Evolutionary conservation across 2,113 vertebrate species (phyloP).

Genomic region (Pungitius pungitius): DNA sequence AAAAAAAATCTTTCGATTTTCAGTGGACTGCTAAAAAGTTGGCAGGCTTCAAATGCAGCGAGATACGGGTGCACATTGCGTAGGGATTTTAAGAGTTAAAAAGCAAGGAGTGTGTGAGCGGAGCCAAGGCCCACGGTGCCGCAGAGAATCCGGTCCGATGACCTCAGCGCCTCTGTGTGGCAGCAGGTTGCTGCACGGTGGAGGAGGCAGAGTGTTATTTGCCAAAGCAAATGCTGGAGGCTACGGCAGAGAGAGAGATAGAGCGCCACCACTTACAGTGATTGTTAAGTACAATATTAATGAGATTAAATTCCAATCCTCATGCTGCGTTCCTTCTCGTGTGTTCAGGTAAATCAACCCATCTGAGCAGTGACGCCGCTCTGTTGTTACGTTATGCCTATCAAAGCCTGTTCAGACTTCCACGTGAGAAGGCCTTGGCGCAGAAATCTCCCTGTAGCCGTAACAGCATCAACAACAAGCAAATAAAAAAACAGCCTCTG

Average conservation of each 20-base stretch:
- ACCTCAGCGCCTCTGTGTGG: constrained; percentile 71
- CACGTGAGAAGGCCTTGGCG: constrained; percentile 57
- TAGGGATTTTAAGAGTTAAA: no score
- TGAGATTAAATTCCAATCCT: constrained; percentile 16
- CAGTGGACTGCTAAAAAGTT: no score
- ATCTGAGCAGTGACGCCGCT: constrained; percentile 7
- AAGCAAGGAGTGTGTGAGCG: no score
- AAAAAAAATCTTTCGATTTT: no score
- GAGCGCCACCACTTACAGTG: constrained; percentile 6
- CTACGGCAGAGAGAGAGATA: constrained; percentile 10
- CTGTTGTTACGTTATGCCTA: constrained; percentile 42
- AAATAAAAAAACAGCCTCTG: constrained; percentile 53
- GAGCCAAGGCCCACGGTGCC: no score
- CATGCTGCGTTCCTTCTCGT: constrained; percentile 5
- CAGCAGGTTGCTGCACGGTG: constrained; percentile 46
- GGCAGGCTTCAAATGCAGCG: no score
- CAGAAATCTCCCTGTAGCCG: constrained; percentile 33
- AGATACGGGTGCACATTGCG: no score
- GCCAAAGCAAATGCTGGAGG: constrained; percentile 65
- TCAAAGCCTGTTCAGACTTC: constrained; percentile 59
- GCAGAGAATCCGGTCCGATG: constrained; percentile 66
- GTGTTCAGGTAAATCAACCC: constrained; percentile 29
- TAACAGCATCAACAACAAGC: constrained; percentile 55
- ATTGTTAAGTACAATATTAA: constrained; percentile 21
- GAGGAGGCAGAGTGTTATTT: constrained; percentile 42